phyloP scores from a whole-genome alignment of 2,888 invertebrate genomes.

The Tipula helvola region DNA sequence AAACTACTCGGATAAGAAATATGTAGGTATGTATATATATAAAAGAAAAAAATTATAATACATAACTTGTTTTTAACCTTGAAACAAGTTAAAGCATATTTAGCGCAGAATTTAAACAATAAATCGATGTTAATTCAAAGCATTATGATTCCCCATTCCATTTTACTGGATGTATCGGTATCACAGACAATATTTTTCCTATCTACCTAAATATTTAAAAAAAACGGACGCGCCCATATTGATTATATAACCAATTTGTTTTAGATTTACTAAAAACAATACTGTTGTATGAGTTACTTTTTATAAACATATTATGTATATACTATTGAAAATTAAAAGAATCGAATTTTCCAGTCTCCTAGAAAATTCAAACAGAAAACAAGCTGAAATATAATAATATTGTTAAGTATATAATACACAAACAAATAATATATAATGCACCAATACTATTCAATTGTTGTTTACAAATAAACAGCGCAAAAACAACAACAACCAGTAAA shows the following conservation, averaged over 20 bases:
- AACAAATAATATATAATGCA: neutral
- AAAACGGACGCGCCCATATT: neutral
- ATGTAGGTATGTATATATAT: neutral
- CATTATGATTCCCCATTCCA: neutral
- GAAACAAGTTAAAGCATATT: neutral
- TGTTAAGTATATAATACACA: neutral
- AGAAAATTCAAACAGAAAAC: neutral
- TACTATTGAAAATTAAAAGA: neutral
- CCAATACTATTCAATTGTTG: neutral
- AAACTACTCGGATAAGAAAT: neutral
- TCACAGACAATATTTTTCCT: neutral
- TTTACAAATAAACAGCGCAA: neutral
- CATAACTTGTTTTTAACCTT: slow-evolving; percentile 4
- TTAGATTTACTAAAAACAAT: neutral
- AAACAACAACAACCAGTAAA: neutral
- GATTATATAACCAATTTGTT: neutral
- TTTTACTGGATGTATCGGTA: neutral
- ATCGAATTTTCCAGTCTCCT: neutral
- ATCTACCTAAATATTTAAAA: neutral
- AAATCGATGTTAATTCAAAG: neutral
- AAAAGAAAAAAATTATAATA: neutral
- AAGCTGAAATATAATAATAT: neutral
- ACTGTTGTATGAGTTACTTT: neutral
- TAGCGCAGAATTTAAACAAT: neutral
- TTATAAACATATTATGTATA: neutral